Evolutionary conservation across 2,888 invertebrate species (phyloP), one percentile per base, ranked within the genome.

Genomic region (Amitus sp.): DNA sequence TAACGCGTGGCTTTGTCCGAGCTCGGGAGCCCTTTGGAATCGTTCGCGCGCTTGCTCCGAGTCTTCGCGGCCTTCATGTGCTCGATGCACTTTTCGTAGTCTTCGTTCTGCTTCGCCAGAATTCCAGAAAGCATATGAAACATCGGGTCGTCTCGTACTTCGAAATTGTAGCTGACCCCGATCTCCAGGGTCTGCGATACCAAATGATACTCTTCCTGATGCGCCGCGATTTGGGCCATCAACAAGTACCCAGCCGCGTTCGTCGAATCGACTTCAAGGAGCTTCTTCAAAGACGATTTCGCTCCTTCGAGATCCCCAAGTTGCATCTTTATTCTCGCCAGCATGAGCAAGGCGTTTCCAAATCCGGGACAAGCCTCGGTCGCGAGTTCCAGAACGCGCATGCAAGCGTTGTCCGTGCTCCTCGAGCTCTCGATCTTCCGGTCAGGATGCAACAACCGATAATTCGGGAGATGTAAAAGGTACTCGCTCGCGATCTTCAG

Each of bases 111-210:
- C 77, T 93, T 95, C 66, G 93, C 88, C 46, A 97, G 90, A 19
- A 93, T 85, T 0, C 96, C 96, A 67, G 89, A 88, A 1, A 96
- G 87, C 62, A 96, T 87, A 83, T 96, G 94, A 77, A 95, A 98
- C 78, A 95, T 85, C 0, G 96, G 94, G 82, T 93, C 92, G 60
- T 97, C 96, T 66, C 96, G 85, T 0, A 98, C 91, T 82, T 93
- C 91, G 77, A 98, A 97, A 82, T 97, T 94, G 75, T 93, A 92
- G 75, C 96, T 96, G 10, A 98, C 84, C 54, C 94, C 95, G 66
- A 93, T 88, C 83, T 98, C 97, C 42, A 98, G 84, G 52, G 90
- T 90, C 78, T 95, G 94, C 9, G 91, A 87, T 0, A 97, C 97
- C 75, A 91, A 87, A 13, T 90, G 87, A 72, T 87, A 93, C 42